Base-by-base conservation (phyloP, 2,113 vertebrate species). In the Aleadryas rufinucha region DNA sequence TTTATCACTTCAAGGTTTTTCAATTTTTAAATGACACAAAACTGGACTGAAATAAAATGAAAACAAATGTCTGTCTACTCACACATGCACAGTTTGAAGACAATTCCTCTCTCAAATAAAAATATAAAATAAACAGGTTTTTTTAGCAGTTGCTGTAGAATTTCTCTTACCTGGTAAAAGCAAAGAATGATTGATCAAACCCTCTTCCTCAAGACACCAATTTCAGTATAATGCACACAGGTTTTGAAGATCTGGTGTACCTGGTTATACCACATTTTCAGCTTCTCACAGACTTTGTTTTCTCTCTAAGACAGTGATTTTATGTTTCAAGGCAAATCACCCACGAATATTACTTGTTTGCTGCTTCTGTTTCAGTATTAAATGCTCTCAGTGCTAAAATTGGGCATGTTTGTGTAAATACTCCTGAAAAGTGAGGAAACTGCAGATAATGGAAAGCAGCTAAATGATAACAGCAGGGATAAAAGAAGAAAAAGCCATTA, bases 401-500 rank as follows among this genome's bases (percentile, higher is more conserved):
- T 44, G 44, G 61, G 65, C 65, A 84, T 71, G 57, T 84, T 93
- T 95, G 77, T 79, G 65, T 76, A 89, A 94, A 95, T 68, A 79
- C n/a, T 82, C 49, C 82, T 82, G 49, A 89, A 91, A 91, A 85
- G 42, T 79, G 49, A 95, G 53, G 77, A 79, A 95, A 84, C 65
- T 61, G 56, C 61, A 82, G 77, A 92, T 69, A 94, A 84, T 72
- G 64, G 60, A 72, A 89, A 68, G 61, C 49, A 96, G 77, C 49
- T 87, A 45, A 89, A 87, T 87, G 65, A 45, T 78, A 96, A 89
- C 84, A 94, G 80, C 24, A 5, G 45, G 70, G 31, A 84, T 31
- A 95, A 64, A 90, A 93, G 60, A 89, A 94, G 65, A 89, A 92
- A 95, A 96, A 96, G 20, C 20, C 87, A 94, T 89, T 91, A 85